phyloP scores from a whole-genome alignment of 2,797 vertebrate species.

The Enteromius thamalakanensis region DNA sequence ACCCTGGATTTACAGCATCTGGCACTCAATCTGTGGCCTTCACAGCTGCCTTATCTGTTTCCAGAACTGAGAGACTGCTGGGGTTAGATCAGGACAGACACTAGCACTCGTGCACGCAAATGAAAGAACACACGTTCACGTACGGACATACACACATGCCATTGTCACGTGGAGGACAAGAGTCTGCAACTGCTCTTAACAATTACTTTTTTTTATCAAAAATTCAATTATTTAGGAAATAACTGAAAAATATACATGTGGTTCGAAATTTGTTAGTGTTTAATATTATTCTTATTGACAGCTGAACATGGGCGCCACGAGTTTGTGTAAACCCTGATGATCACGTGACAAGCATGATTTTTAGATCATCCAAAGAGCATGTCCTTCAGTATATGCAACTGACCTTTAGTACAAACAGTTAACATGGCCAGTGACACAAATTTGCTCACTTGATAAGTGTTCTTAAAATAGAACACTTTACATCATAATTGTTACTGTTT shows the following conservation, averaged over 20 bases:
- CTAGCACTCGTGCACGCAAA: background rate
- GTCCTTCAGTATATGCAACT: constrained; percentile 6
- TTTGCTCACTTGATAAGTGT: constrained; percentile 1
- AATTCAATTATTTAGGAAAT: background rate
- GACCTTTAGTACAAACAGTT: constrained; percentile 11
- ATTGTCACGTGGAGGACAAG: background rate
- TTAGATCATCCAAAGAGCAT: background rate
- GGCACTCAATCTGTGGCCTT: constrained; percentile 41
- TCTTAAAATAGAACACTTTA: constrained; percentile 8
- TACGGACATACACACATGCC: background rate
- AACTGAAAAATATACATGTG: no score
- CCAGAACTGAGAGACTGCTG: constrained; percentile 53
- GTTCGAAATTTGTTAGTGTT: background rate
- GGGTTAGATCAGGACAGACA: constrained; percentile 58
- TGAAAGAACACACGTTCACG: constrained; percentile 15
- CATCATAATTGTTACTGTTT: no score
- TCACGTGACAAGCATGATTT: background rate
- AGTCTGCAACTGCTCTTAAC: no score
- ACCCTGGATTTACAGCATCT: constrained; percentile 57
- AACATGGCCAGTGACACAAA: constrained; percentile 14
- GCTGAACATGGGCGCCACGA: background rate
- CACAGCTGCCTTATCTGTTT: constrained; percentile 59
- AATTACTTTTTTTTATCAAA: background rate
- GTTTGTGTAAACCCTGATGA: background rate
- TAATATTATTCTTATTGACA: background rate